Evolutionary conservation across 2,888 invertebrate genomes (phyloP).

Genomic region (Leptopilina myrica): DNA sequence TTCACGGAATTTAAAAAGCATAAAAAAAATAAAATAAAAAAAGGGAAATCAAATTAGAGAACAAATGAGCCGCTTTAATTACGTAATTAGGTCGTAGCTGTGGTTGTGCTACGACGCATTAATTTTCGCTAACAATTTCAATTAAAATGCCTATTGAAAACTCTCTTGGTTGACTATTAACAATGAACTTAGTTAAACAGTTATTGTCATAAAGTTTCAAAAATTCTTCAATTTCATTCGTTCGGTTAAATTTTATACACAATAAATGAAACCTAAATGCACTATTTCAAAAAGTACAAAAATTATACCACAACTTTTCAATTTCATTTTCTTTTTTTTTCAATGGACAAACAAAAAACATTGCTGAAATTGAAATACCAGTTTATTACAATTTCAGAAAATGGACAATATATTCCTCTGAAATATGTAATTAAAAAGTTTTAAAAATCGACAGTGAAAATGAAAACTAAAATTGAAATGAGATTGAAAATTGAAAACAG

Average conservation of each 20-base stretch:
- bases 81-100: constrained; percentile 2
- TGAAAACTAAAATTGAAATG: too few relatives aligned
- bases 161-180: neutral
- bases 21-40: neutral
- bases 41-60: neutral
- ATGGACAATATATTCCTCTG: too few relatives aligned
- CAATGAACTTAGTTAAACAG: neutral
- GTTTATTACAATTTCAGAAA: too few relatives aligned
- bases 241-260: neutral
- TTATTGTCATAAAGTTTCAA: neutral
- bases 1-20: too few relatives aligned
- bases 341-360: too few relatives aligned
- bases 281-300: too few relatives aligned
- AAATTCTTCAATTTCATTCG: neutral
- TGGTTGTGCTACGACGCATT: neutral
- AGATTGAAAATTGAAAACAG: too few relatives aligned
- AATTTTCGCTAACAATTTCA: constrained; percentile 24
- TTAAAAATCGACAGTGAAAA: too few relatives aligned
- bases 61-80: neutral
- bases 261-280: neutral
- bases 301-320: too few relatives aligned
- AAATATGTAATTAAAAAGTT: too few relatives aligned
- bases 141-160: constrained; percentile 15
- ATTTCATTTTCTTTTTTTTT: too few relatives aligned
- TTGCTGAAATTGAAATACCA: too few relatives aligned